Evolutionary conservation across 2,888 invertebrate genomes (phyloP).

Genomic region (Acheta domesticus): DNA sequence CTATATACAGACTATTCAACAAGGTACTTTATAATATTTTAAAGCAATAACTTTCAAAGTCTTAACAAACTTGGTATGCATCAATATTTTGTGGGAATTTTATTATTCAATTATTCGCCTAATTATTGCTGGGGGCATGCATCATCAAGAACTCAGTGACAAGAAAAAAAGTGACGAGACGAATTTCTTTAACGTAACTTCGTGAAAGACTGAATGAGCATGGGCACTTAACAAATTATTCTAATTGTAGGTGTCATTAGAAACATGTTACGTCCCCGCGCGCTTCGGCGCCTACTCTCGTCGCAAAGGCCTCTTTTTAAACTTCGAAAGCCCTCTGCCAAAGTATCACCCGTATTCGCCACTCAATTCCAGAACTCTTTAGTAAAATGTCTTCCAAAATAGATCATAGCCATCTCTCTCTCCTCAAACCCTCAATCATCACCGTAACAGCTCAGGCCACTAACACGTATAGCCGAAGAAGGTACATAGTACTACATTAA

Average conservation of each 20-base stretch:
- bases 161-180: not conserved
- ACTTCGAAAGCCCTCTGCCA: not conserved
- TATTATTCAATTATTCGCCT: not conserved
- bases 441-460: not conserved
- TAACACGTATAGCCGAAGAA: not conserved
- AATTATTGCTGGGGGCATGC: conserved; percentile 5
- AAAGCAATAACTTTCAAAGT: conserved; percentile 6
- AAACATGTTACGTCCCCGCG: not conserved
- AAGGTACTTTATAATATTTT: conserved; percentile 1
- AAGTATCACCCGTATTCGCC: conserved; percentile 7
- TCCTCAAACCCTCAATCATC: not conserved
- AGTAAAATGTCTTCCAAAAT: not conserved
- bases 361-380: not conserved
- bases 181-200: no score
- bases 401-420: not conserved
- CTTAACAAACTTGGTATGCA: not conserved
- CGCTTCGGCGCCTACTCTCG: not conserved
- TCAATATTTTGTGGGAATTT: not conserved
- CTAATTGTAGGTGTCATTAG: not conserved
- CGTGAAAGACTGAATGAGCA: not conserved
- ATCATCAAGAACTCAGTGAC: not conserved
- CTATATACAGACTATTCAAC: conserved; percentile 10
- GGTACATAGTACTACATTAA: not conserved
- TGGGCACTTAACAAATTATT: not conserved
- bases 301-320: not conserved